These are phyloP conservation scores for Diglossa cyanea DNA, from an alignment of 2,797 vertebrate species.

Conservation along the genomic window DNA sequence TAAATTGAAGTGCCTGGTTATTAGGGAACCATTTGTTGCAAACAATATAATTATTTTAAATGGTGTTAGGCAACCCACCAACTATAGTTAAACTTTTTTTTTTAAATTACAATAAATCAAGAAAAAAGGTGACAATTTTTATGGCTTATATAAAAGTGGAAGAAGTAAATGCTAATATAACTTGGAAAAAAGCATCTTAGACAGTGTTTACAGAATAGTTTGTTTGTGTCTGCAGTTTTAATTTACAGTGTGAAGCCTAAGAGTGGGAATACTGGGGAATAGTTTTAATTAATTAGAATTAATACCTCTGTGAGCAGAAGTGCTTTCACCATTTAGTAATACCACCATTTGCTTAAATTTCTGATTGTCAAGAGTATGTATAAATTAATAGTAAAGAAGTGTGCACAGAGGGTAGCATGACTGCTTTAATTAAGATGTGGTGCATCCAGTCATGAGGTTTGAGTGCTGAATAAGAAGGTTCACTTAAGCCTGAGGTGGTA, in stretches of 20 bases:
- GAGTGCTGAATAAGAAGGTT: not conserved
- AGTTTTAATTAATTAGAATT: not conserved
- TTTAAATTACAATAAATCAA: not conserved
- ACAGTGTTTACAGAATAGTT: not conserved
- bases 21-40: not conserved
- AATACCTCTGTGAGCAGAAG: not conserved
- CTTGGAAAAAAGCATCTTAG: fast-evolving
- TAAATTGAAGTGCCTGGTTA: not conserved
- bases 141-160: not conserved
- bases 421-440: not conserved
- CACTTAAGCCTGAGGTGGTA: not conserved
- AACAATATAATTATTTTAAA: not conserved
- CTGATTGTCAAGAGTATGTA: not conserved
- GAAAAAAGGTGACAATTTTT: not conserved
- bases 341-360: not conserved
- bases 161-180: not conserved
- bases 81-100: not conserved
- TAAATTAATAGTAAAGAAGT: not conserved
- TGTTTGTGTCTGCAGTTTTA: not conserved
- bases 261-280: not conserved
- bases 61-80: not conserved
- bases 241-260: fast-evolving
- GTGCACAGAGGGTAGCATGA: not conserved
- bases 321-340: not conserved
- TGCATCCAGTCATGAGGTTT: not conserved